Base-by-base conservation (phyloP, 1,140 invertebrate species). In the Tetraneura akinire region DNA sequence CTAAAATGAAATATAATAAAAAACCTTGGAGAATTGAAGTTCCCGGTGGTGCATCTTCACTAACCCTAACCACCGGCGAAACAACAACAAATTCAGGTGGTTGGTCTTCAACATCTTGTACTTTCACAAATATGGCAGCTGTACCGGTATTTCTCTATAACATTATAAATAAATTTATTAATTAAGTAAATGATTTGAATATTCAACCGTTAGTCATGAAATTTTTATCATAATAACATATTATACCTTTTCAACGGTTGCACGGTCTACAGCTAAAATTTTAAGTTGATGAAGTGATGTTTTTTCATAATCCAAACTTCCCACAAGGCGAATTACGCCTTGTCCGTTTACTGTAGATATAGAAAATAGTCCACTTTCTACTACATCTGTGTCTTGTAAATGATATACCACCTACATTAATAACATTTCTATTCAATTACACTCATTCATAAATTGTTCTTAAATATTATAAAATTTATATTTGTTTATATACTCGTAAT, bases 51-150 rank as follows among this genome's bases (percentile, higher is more conserved):
- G 91, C 90, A 88, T 96, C 93, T 87, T 97, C 95, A 81, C 92
- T 90, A 53, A 97, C 91, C 83, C 94, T 89, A 1, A 93, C 94
- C 26, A 97, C 93, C 1, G 95, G 92, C 70, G 91, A 92, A 13
- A 94, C 93, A 62, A 91, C 89, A 32, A 96, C 91, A 86, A 96
- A 97, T 85, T 96, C 94, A 0, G 95, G 95, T 4, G 93, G 93
- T 84, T 95, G 93, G 85, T 97, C 95, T 87, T 96, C 94, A 23
- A 95, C 90, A 87, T 97, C 95, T 84, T 91, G 88, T 4, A 96
- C 91, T 87, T 96, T 94, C 0, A 97, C 89, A 81, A 97, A 86
- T 82, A 97, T 91, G 37, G 93, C 93, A 0, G 94, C 94, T 1
- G 94, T 95, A 26, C 93, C 95, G 1, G 94, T 96, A 83, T 94